Evolutionary conservation across 2,113 vertebrate genomes (phyloP).

Genomic region (Hemiscyllium ocellatum): DNA sequence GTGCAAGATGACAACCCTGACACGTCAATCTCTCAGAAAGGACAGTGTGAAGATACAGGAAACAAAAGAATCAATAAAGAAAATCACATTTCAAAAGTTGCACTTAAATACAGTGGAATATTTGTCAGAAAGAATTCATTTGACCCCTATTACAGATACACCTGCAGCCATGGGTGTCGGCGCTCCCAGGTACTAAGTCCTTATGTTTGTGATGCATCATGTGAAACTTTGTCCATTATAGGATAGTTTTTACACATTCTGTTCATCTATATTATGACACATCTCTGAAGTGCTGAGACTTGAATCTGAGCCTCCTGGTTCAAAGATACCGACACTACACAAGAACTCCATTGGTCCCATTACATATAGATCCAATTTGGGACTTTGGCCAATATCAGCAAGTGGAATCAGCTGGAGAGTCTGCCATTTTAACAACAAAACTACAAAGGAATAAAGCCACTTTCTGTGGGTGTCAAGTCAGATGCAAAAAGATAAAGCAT

Average conservation of each 20-base stretch:
- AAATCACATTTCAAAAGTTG: background rate
- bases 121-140: background rate
- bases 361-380: background rate
- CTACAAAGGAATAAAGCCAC: too few species aligned
- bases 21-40: background rate
- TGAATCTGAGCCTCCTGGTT: too few species aligned
- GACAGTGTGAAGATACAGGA: background rate
- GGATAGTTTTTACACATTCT: too few species aligned
- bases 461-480: too few species aligned
- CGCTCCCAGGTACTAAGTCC: background rate
- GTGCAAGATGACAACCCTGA: too few species aligned
- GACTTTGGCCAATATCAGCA: background rate
- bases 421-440: too few species aligned
- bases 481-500: too few species aligned
- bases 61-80: background rate
- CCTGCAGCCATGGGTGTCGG: background rate
- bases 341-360: too few species aligned
- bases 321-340: too few species aligned
- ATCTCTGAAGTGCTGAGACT: too few species aligned
- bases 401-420: too few species aligned
- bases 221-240: background rate
- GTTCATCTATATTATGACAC: too few species aligned
- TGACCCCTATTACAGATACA: background rate
- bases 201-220: background rate
- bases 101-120: background rate